Conservation (phyloP, 2,888 invertebrate genomes). For the Lasioglossum pauxillum region DNA sequence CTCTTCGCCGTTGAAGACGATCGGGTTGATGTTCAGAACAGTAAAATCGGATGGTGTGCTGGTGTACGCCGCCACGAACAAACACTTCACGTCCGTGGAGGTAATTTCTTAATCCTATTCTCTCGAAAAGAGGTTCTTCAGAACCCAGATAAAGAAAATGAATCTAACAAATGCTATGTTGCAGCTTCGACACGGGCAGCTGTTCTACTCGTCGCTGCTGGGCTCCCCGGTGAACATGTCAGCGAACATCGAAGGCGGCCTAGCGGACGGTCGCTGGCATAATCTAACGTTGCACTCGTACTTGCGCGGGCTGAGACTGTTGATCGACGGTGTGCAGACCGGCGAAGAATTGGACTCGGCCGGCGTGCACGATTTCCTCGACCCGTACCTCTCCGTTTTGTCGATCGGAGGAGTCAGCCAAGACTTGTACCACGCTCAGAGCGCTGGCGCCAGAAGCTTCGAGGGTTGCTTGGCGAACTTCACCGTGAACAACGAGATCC, state of each 20-base stretch:
- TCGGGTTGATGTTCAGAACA: conserved; percentile 93
- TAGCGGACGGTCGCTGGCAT: conserved; percentile 94
- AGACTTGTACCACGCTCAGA: conserved; percentile 86
- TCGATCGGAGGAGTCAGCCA: conserved; percentile 92
- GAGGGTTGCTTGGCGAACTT: conserved; percentile 96
- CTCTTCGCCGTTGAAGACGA: conserved; percentile 88
- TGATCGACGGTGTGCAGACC: conserved; percentile 89
- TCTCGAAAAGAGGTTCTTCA: not conserved
- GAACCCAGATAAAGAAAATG: not conserved
- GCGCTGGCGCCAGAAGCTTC: conserved; percentile 88
- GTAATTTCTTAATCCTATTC: conserved; percentile 72
- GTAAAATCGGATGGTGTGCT: conserved; percentile 91
- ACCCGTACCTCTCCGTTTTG: conserved; percentile 93
- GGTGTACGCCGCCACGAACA: conserved; percentile 94
- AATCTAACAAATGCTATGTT: not conserved
- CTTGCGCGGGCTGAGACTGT: conserved; percentile 89
- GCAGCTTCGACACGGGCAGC: conserved; percentile 89
- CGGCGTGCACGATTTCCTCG: conserved; percentile 95
- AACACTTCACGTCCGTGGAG: conserved; percentile 94
- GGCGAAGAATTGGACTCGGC: conserved; percentile 95
- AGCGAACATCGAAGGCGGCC: conserved; percentile 87
- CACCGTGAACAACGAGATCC: conserved; percentile 94
- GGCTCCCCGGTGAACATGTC: conserved; percentile 94
- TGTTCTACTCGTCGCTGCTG: conserved; percentile 92
- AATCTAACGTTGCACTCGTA: conserved; percentile 92